phyloP scores from a whole-genome alignment of 2,888 invertebrate genomes.

The Rhingia rostrata region DNA sequence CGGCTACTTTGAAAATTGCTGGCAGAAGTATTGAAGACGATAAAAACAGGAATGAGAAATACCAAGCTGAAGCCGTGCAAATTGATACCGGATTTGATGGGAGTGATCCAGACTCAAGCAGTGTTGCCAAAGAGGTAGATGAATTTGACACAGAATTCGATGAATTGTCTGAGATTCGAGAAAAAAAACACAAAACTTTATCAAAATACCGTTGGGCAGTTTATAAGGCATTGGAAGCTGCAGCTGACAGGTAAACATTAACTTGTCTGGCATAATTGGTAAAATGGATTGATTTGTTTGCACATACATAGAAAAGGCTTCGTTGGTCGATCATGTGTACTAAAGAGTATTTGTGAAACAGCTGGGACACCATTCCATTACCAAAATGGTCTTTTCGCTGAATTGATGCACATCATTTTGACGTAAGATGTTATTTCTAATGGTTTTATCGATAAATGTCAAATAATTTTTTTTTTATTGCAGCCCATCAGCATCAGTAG shows the following conservation, averaged over 20 bases:
- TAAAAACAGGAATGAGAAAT: conserved; percentile 25
- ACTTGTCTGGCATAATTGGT: neutral
- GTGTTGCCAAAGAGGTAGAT: neutral
- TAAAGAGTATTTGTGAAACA: conserved; percentile 89
- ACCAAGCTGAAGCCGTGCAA: conserved; percentile 37
- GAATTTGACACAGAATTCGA: conserved; percentile 43
- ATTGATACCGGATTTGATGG: conserved; percentile 46
- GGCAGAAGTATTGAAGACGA: conserved; percentile 53
- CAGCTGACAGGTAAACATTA: conserved; percentile 84
- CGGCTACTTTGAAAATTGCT: conserved; percentile 53
- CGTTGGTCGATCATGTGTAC: conserved; percentile 87
- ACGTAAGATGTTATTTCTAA: conserved; percentile 84
- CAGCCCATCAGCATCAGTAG: conserved; percentile 89
- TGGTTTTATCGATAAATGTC: neutral
- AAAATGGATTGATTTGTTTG: neutral
- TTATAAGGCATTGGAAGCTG: conserved; percentile 86
- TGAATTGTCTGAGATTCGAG: conserved; percentile 15
- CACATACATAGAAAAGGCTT: conserved; percentile 84
- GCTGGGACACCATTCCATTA: conserved; percentile 87
- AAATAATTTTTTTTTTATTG: neutral
- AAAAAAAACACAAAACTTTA: conserved; percentile 33
- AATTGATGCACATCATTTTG: conserved; percentile 89
- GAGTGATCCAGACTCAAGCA: neutral
- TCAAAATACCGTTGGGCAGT: conserved; percentile 85
- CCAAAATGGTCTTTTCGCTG: conserved; percentile 88